Evolutionary conservation across 2,888 invertebrate genomes (phyloP).

Genomic region (Allygus modestus): DNA sequence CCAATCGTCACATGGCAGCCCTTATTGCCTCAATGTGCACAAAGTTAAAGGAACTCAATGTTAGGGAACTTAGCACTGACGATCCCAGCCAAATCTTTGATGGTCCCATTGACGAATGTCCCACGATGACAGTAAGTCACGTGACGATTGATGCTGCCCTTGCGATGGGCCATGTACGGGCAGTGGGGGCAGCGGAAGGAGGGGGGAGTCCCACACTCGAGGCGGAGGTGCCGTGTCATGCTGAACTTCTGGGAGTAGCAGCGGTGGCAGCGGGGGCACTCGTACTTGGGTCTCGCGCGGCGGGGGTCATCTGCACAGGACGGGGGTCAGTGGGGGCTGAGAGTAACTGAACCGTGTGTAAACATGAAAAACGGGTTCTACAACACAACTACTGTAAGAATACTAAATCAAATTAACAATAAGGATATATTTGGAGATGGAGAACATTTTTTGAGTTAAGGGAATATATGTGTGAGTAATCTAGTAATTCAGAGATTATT

Average conservation of each 20-base stretch:
- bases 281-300: not conserved
- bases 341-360: too few species aligned
- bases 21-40: too few species aligned
- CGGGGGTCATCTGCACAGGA: not conserved
- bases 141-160: conserved; percentile 65
- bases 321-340: not conserved
- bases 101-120: not conserved
- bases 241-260: conserved; percentile 61
- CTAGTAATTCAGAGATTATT: too few species aligned
- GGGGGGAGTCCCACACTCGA: conserved; percentile 74
- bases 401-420: too few species aligned
- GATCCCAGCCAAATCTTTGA: not conserved
- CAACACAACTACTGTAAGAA: too few species aligned
- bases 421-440: too few species aligned
- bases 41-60: too few species aligned
- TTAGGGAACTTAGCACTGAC: too few species aligned
- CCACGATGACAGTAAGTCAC: conserved; percentile 35
- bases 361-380: too few species aligned
- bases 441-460: too few species aligned
- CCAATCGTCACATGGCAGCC: too few species aligned
- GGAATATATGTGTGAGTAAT: too few species aligned
- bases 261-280: conserved; percentile 60
- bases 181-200: conserved; percentile 73
- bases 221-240: conserved; percentile 72
- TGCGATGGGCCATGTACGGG: conserved; percentile 63